Evolutionary conservation across 2,888 invertebrate genomes (phyloP), one percentile per base, ranked within the genome.

Genomic region (Artemia sp.): DNA sequence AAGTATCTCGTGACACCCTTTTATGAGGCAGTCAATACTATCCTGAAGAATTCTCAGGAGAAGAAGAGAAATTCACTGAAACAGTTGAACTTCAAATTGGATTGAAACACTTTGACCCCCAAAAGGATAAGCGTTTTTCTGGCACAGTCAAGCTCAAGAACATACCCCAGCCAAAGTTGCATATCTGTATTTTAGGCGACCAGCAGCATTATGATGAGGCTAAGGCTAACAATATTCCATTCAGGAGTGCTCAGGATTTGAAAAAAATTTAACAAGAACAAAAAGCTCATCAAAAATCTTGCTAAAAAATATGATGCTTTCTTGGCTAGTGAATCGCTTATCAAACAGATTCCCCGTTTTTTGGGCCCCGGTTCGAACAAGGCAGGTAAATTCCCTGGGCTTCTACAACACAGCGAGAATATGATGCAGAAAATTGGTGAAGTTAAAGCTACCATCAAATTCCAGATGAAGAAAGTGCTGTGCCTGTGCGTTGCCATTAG

Each of bases 91-190:
- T 99, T 71, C 98, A 99, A 83, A 94, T 99, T 77, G 95, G 95
- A 78, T 83, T 99, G 83, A 99, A 99, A 88, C 99, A 99, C 82
- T 99, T 99, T 85, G 98, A 99, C 83, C 97, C 98, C 74, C 96
- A 96, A 81, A 98, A 98, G 90, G 98, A 99, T 84, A 99, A 99
- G 84, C 97, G 98, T 93, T 99, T 99, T 89, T 92, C 93, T 77
- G 98, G 98, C 84, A 97, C 98, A 80, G 95, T 99, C 84, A 97
- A 95, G 96, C 84, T 99, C 78, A 95, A 95, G 85, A 88, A 96
- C 83, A 92, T 98, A 76, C 98, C 98, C 51, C 85, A 95, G 70
- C 97, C 97, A 70, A 95, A 94, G 82, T 94, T 98, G 92, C 93
- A 92, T 81, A 95, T 99, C 14, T 99, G 98, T 79, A 83, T 99